These are phyloP conservation scores for Drosophila tsacasi DNA, from an alignment of 1,140 invertebrate genomes.

Conservation along the genomic window DNA sequence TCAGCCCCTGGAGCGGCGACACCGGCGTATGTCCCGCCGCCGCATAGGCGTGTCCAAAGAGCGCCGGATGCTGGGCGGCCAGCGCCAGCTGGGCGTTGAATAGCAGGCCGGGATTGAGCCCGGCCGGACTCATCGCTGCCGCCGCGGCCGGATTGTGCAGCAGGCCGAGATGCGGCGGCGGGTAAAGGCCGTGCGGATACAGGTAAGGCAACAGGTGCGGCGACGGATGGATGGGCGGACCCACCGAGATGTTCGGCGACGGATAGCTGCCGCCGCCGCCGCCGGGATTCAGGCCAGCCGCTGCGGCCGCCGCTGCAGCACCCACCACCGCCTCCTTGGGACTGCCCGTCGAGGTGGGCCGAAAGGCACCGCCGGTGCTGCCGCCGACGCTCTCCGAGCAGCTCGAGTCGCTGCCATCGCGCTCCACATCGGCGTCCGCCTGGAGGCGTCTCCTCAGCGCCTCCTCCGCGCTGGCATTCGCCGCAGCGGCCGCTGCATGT, in stretches of 20 bases:
- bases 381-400: slow-evolving; percentile 88
- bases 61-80: slow-evolving; percentile 92
- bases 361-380: slow-evolving; percentile 87
- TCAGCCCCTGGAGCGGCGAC: slow-evolving; percentile 86
- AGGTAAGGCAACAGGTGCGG: slow-evolving; percentile 93
- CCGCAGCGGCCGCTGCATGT: slow-evolving; percentile 84
- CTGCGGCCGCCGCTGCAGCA: slow-evolving; percentile 86
- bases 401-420: slow-evolving; percentile 88
- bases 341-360: slow-evolving; percentile 86
- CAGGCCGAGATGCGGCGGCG: slow-evolving; percentile 89
- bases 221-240: slow-evolving; percentile 94
- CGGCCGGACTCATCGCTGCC: slow-evolving; percentile 86
- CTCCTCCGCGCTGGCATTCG: slow-evolving; percentile 84
- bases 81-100: slow-evolving; percentile 93
- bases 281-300: slow-evolving; percentile 85
- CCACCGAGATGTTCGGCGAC: slow-evolving; percentile 93
- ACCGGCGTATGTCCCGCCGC: slow-evolving; percentile 87
- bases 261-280: slow-evolving; percentile 88
- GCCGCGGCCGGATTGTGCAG: slow-evolving; percentile 87
- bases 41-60: slow-evolving; percentile 89
- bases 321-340: slow-evolving; percentile 86
- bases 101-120: slow-evolving; percentile 90
- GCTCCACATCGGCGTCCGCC: slow-evolving; percentile 87
- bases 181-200: slow-evolving; percentile 94
- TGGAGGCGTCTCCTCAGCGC: slow-evolving; percentile 86